Percentiles rank a stretch among this genome's conserved stretches.
phyloP scores from a whole-genome alignment of 2,113 vertebrate genomes.

The Spermophilus dauricus region DNA sequence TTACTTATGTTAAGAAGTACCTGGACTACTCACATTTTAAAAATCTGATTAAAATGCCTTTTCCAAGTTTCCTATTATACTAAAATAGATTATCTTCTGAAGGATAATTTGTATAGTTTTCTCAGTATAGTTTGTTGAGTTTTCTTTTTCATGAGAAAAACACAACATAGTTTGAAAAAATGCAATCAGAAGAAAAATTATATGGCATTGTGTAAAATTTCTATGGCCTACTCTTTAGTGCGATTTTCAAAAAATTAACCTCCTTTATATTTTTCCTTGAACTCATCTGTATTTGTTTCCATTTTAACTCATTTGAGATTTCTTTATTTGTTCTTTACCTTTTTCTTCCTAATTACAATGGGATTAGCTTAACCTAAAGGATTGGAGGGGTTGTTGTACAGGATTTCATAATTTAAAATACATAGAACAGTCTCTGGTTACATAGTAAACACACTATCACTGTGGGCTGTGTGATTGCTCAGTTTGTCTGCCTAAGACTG shows the following conservation, averaged over 20 bases:
- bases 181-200: background rate
- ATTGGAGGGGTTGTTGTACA: background rate
- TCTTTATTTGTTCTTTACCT: background rate
- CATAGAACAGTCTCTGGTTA: background rate
- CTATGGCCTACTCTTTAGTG: background rate
- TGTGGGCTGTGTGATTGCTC: background rate
- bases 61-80: background rate
- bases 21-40: background rate
- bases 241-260: background rate
- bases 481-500: background rate
- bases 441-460: background rate
- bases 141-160: background rate
- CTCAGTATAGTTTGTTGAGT: background rate
- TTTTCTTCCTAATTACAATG: background rate
- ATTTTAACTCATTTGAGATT: background rate
- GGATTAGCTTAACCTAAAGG: background rate
- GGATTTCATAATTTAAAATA: background rate
- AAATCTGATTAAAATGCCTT: background rate
- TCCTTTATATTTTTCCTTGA: background rate
- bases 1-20: background rate
- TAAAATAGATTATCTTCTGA: background rate
- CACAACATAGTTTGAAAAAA: background rate
- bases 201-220: background rate
- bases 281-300: background rate
- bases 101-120: background rate